These are phyloP conservation scores for Blastobasis lacticolella DNA, from an alignment of 2,888 invertebrate genomes.

Conservation along the genomic window DNA sequence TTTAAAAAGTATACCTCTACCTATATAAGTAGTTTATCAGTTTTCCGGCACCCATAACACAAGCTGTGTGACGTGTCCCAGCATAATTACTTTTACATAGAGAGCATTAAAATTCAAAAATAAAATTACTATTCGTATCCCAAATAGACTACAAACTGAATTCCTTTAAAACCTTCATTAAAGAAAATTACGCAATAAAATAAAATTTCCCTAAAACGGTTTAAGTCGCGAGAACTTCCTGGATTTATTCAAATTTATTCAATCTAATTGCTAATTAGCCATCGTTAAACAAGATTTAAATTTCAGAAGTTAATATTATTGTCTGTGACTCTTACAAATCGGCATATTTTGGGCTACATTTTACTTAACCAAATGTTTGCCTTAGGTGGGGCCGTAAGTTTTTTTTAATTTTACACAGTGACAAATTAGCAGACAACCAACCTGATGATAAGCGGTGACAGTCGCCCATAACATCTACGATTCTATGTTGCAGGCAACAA, in stretches of 20 bases:
- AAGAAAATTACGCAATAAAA: neutral
- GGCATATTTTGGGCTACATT: no score
- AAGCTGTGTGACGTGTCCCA: neutral
- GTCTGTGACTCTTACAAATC: no score
- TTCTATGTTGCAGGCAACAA: no score
- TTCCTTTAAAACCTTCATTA: neutral
- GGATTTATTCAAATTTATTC: conserved; percentile 6
- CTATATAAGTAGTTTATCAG: no score
- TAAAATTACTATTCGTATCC: neutral
- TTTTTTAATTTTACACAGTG: no score
- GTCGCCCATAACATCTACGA: no score
- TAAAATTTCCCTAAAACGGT: neutral
- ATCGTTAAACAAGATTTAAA: neutral
- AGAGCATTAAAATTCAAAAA: neutral
- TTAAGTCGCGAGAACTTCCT: neutral
- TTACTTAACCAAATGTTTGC: no score
- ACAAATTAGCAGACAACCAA: no score
- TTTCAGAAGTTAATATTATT: neutral
- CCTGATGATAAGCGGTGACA: no score
- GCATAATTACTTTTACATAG: neutral
- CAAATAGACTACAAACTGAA: neutral
- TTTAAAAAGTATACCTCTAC: no score
- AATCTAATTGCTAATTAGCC: conserved; percentile 8
- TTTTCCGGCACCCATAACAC: no score
- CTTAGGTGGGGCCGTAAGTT: no score